Base-by-base conservation (phyloP, 2,797 vertebrate species). In the Syncerus caffer region DNA sequence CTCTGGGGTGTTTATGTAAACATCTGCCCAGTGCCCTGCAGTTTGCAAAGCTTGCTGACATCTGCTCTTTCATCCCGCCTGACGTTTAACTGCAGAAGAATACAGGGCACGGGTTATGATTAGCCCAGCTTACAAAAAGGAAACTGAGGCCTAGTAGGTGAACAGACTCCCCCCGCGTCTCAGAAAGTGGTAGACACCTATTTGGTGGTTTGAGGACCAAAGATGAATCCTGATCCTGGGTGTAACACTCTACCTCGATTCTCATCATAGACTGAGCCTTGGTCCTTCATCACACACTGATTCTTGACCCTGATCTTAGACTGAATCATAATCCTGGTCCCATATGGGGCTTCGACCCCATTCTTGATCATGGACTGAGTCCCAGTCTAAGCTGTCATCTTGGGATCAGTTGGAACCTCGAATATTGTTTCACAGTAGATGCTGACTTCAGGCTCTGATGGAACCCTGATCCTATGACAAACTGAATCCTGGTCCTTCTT, bases 1-100 rank as follows among this genome's bases (percentile, higher is more conserved):
- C 76, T 91, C 71, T 50, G 34, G 85, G 62, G 53, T 85, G 50
- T 95, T 94, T 71, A 74, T 55, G 42, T 85, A 88, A 94, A 95
- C 29, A 55, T 94, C 74, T 96, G 86, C 17, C 67, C 23, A 31
- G 71, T 71, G 67, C 38, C 80, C 58, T 71, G 86, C 55, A 50
- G 64, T 89, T 67, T 79, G 50, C 67, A 90, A 91, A 96, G 87
- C 50, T 88, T 90, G 34, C 60, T 62, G 78, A 62, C 53, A 90
- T 60, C 55, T 45, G 0, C 82, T 78, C 5, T 88, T 53, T 93
- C 47, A 7, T 50, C 42, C 80, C 8, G 57, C 23, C 29, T 82
- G 57, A 94, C 55, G 88, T 84, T 95, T 80, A 91, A 55, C 85
- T 58, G 4, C 47, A 91, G 51, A 71, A 91, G 42, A 25, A 89